Evolutionary conservation across 64 coral and sea anemone species (phyloP), one percentile per base, ranked within the genome.

Genomic region (Anthopleura sola): DNA sequence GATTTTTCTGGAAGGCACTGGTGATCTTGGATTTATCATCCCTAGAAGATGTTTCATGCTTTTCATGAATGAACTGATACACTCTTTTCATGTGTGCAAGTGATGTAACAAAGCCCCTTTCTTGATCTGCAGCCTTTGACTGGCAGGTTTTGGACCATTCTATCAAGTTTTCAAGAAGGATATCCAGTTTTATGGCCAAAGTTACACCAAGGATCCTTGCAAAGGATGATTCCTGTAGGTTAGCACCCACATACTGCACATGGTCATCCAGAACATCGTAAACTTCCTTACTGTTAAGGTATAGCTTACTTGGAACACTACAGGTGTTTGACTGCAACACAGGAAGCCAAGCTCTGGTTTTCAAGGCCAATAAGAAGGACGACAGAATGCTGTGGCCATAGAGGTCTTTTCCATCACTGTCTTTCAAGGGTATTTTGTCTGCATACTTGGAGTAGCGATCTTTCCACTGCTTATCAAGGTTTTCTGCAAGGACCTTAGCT

Each of bases 81-180:
- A 97, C 85, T 31, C 51, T 76, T 21, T 83, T 93, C 84, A 97
- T 97, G 31, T 97, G 94, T 49, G 44, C 68, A 21, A 93, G 36
- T 15, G 85, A 84, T 21, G 88, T 92, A 4, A 56, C 60, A 81
- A 97, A 93, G 8, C 60, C 78, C 46, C 62, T 78, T 10, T 21
- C 31, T 51, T 85, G 75, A 85, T 51, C 24, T 32, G 17, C 37
- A 21, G 23, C 20, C 3, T 66, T 18, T 82, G 76, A 60, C 24
- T 75, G 74, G 19, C 32, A 60, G 55, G 51, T 15, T 49, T 39
- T 57, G 60, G 91, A 84, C 94, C 94, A 97, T 39, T 74, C 71
- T 37, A 57, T 86, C 26, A 97, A 82, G 50, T 93, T 87, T 6
- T 66, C n/a, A 10, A 97, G 55, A 68, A 97, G 71, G 15, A 51